Percentiles rank a stretch among this genome's conserved stretches.
These are phyloP conservation scores for Plecotus auritus DNA, from an alignment of 2,113 vertebrate genomes.

Conservation along the genomic window DNA sequence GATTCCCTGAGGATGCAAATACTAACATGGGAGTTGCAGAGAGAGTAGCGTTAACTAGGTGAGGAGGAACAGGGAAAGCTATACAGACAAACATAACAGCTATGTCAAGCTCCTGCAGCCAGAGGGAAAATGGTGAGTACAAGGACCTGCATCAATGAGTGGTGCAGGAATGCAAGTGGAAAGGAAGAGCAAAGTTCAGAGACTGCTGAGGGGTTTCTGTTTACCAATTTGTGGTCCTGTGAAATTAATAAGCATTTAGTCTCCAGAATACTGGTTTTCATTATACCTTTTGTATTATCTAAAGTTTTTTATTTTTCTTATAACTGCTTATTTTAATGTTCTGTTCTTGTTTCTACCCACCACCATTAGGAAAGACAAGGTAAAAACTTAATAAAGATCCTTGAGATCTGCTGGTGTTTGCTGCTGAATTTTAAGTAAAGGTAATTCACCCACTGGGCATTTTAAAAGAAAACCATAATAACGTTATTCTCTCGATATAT, in stretches of 20 bases:
- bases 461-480: constrained; percentile 71
- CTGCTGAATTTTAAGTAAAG: constrained; percentile 73
- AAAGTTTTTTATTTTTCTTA: constrained; percentile 3
- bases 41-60: neutral
- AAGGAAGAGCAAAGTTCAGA: neutral
- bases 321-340: constrained; percentile 28
- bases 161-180: neutral
- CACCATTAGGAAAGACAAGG: constrained; percentile 72
- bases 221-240: neutral
- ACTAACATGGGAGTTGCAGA: neutral
- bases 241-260: neutral
- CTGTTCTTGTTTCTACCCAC: constrained; percentile 73
- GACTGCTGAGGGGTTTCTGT: neutral
- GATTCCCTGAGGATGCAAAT: neutral
- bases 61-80: neutral
- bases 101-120: neutral
- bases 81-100: neutral
- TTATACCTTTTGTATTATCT: neutral
- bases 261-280: neutral
- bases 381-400: constrained; percentile 69
- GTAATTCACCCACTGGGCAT: constrained; percentile 66
- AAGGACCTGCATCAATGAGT: neutral
- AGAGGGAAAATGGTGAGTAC: constrained; percentile 1
- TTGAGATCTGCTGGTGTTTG: constrained; percentile 68
- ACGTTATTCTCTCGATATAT: constrained; percentile 82